phyloP scores from a whole-genome alignment of 2,888 invertebrate genomes.

The Drymonia ruficornis region DNA sequence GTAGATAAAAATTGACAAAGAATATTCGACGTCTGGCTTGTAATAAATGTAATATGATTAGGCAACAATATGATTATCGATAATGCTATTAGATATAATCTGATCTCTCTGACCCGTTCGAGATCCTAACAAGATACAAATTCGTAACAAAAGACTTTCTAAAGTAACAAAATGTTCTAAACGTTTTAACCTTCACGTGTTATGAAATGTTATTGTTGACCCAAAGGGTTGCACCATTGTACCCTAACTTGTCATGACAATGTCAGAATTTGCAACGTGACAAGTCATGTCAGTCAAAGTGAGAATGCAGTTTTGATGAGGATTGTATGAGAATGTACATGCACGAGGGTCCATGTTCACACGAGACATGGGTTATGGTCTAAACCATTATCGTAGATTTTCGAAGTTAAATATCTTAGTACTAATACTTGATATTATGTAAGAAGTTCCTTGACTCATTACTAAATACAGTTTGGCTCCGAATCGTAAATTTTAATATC shows the following conservation, averaged over 20 bases:
- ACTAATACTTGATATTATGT: too few relatives aligned
- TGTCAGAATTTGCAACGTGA: constrained; percentile 57
- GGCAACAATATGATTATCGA: constrained; percentile 49
- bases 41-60: constrained; percentile 32
- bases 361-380: constrained; percentile 18
- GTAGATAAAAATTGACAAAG: constrained; percentile 6
- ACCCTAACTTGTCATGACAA: constrained; percentile 59
- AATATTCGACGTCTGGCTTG: constrained; percentile 15
- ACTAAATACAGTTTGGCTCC: too few relatives aligned
- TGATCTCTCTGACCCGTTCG: constrained; percentile 36
- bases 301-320: constrained; percentile 65
- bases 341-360: constrained; percentile 42
- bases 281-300: constrained; percentile 55
- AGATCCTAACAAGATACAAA: constrained; percentile 52
- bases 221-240: constrained; percentile 50
- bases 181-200: constrained; percentile 50
- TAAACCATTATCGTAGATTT: not conserved
- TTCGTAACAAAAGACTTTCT: constrained; percentile 40
- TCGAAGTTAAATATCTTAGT: too few relatives aligned
- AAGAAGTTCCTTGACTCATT: too few relatives aligned
- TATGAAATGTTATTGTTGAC: constrained; percentile 57
- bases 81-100: constrained; percentile 49
- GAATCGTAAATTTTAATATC: too few relatives aligned
- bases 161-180: constrained; percentile 49
- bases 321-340: constrained; percentile 10